Conservation (phyloP, 2,113 vertebrate species). For the Sorex araneus region DNA sequence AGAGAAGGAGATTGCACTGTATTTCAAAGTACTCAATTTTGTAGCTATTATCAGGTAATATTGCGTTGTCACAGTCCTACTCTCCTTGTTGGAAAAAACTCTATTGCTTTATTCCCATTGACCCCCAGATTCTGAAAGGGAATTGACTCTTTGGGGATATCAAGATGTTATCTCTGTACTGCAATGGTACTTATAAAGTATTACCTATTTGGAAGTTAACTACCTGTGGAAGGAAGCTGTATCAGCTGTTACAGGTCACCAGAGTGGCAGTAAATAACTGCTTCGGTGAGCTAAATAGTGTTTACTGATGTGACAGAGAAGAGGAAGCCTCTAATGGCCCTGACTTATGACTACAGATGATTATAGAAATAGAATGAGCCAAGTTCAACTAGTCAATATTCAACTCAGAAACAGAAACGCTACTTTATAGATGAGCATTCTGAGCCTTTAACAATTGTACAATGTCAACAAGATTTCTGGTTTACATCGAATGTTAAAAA, state of each 20-base stretch:
- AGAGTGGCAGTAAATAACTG: not conserved
- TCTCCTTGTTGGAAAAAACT: not conserved
- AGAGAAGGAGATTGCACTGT: not conserved
- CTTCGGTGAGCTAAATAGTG: constrained; percentile 23
- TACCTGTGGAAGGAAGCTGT: constrained; percentile 55
- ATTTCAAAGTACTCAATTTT: not conserved
- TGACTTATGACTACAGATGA: not conserved
- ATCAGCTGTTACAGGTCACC: constrained; percentile 11
- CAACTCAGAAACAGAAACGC: not conserved
- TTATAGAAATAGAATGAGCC: not conserved
- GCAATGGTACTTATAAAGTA: constrained; percentile 62
- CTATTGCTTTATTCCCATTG: not conserved
- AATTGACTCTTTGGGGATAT: constrained; percentile 2
- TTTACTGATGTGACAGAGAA: not conserved
- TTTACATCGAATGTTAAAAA: constrained; percentile 28
- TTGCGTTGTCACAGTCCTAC: not conserved
- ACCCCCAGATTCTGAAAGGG: not conserved
- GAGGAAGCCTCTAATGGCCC: not conserved
- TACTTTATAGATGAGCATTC: not conserved
- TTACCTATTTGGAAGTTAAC: constrained; percentile 54
- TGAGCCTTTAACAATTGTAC: not conserved
- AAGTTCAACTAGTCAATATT: not conserved
- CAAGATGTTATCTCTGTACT: constrained; percentile 34
- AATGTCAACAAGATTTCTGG: not conserved
- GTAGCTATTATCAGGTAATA: not conserved